Percentiles rank a stretch among this genome's conserved stretches.
These are phyloP conservation scores for Conger conger DNA, from an alignment of 2,113 vertebrate species.

Conservation along the genomic window DNA sequence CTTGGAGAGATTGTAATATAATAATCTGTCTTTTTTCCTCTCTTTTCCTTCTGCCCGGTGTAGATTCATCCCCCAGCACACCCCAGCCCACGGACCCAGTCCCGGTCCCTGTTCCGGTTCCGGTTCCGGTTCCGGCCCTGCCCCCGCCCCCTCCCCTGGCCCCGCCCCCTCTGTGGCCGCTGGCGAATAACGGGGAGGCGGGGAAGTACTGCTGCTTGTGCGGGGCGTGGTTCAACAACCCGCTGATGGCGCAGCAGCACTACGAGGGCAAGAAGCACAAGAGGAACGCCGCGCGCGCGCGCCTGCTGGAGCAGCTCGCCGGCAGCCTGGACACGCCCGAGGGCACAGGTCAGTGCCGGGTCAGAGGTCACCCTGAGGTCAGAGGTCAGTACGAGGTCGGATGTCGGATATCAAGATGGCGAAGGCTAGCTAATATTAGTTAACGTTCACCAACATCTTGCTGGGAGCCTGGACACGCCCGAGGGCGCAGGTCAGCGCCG, in stretches of 20 bases:
- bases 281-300: slow-evolving; percentile 73
- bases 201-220: slow-evolving; percentile 77
- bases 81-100: slow-evolving; percentile 56
- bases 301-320: slow-evolving; percentile 73
- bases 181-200: slow-evolving; percentile 64
- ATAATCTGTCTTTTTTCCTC: slow-evolving; percentile 1
- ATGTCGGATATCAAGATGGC: no score
- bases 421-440: no score
- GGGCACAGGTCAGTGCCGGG: slow-evolving; percentile 71
- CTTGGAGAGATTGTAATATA: neutral
- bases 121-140: slow-evolving; percentile 41
- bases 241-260: slow-evolving; percentile 80
- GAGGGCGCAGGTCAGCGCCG: no score
- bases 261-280: slow-evolving; percentile 81
- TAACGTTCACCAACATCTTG: no score
- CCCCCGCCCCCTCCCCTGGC: slow-evolving; percentile 32
- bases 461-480: no score
- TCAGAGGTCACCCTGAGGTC: slow-evolving; percentile 58
- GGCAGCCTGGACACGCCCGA: slow-evolving; percentile 74
- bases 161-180: slow-evolving; percentile 48
- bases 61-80: slow-evolving; percentile 69
- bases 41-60: neutral
- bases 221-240: slow-evolving; percentile 81
- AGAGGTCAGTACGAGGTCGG: neutral
- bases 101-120: no score